Evolutionary conservation across 2,888 invertebrate species (phyloP).

Genomic region (Ametastegia equiseti): DNA sequence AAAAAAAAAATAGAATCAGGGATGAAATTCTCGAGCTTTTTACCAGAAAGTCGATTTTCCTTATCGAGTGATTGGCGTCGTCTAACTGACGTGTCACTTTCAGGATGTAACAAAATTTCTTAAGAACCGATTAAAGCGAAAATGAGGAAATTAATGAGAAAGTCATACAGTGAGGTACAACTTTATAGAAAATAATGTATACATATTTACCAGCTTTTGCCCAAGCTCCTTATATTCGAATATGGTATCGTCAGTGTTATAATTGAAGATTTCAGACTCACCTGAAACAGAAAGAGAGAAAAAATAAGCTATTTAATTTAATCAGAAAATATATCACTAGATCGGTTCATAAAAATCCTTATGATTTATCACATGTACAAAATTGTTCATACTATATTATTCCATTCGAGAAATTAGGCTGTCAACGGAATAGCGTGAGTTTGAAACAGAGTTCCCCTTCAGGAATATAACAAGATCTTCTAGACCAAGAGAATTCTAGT

Average conservation of each 20-base stretch:
- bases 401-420: no score
- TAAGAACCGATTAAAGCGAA: not conserved
- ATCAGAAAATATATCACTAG: no score
- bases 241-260: not conserved
- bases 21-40: not conserved
- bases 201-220: constrained; percentile 15
- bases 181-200: not conserved
- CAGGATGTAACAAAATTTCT: not conserved
- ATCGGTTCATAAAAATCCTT: no score
- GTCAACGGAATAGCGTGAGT: not conserved
- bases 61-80: not conserved
- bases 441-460: not conserved
- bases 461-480: not conserved
- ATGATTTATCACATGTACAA: no score
- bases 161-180: not conserved
- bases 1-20: not conserved
- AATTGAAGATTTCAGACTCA: not conserved
- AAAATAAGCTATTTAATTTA: not conserved
- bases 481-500: not conserved
- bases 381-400: no score
- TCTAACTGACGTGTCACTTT: constrained; percentile 13
- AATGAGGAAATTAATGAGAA: not conserved
- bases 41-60: not conserved
- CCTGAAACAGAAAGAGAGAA: not conserved
- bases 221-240: not conserved